Conservation (phyloP, 1,140 invertebrate genomes). For the Lepidurus packardi region DNA sequence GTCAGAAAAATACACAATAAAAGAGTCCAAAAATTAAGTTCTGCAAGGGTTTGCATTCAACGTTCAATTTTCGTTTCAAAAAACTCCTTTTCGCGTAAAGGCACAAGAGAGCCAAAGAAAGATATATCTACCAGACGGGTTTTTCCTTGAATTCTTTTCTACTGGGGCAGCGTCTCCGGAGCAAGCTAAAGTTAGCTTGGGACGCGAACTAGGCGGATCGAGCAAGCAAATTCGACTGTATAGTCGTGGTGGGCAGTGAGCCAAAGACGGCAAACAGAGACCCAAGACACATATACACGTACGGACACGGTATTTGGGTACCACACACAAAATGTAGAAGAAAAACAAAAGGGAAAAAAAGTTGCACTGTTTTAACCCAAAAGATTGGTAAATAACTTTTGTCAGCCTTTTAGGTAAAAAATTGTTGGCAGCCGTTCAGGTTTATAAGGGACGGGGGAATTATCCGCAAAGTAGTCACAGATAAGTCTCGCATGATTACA, state of each 20-base stretch:
- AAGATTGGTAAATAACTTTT: not conserved
- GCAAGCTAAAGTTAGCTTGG: conserved; percentile 27
- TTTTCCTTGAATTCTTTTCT: conserved; percentile 22
- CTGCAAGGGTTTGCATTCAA: not conserved
- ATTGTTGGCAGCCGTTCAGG: not conserved
- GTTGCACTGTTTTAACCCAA: not conserved
- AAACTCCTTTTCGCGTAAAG: no score
- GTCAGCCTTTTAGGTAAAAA: no score
- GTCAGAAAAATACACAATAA: not conserved
- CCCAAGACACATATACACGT: conserved; percentile 23
- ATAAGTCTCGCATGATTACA: conserved; percentile 14
- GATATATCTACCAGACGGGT: conserved; percentile 21
- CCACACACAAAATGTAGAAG: not conserved
- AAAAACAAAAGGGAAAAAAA: not conserved
- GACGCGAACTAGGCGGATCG: conserved; percentile 24
- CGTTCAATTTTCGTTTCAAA: not conserved
- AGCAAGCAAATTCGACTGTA: conserved; percentile 24
- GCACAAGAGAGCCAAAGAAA: not conserved
- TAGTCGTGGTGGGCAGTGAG: conserved; percentile 18
- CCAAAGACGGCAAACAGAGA: conserved; percentile 7
- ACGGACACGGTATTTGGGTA: conserved; percentile 8
- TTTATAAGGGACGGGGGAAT: not conserved
- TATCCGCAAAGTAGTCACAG: conserved; percentile 4
- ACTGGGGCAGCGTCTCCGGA: conserved; percentile 1
- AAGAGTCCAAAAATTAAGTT: not conserved